Base-by-base conservation (phyloP, 2,797 vertebrate species). In the Lerista edwardsae region DNA sequence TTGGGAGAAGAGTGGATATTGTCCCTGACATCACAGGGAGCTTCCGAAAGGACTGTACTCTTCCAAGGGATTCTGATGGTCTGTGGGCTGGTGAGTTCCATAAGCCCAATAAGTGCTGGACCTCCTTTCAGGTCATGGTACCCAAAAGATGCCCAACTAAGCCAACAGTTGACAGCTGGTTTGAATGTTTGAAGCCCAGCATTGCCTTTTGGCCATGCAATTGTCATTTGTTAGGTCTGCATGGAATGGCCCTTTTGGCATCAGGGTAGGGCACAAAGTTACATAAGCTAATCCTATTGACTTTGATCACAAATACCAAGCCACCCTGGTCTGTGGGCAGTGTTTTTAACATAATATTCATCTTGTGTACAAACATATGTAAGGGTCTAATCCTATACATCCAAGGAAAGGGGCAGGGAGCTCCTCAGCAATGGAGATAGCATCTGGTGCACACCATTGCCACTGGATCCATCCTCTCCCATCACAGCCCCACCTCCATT, bases 171-270 rank as follows among this genome's bases (percentile, higher is more conserved):
- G 19, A 67, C 44, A 14, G n/a, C 44, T 25, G 62, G 19, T 39
- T 34, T 15, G 11, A 9, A 27, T 3, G 17, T 88, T 86, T 81
- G 73, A 76, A 44, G n/a, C n/a, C n/a, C n/a, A n/a, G n/a, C n/a
- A n/a, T n/a, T n/a, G n/a, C n/a, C n/a, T 44, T 44, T 44, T 44
- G 41, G 41, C 41, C 8, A 59, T 78, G 1, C 6, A 55, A 88
- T 47, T 21, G 19, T 57, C 3, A 21, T 57, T 57, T 57, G 55
- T 57, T 57, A 57, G 21, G 15, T 57, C 55, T 85, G 88, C 88
- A 82, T 82, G 85, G 61, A 88, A 55, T 76, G 78, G 75, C 87
- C 75, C 73, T 90, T 84, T 83, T 5, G 0, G 61, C 83, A 75
- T 76, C 79, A 73, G 31, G 1, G 6, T 31, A 31, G 27, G 55